Evolutionary conservation across 2,888 invertebrate genomes (phyloP).

Genomic region (Trimorus sp.): DNA sequence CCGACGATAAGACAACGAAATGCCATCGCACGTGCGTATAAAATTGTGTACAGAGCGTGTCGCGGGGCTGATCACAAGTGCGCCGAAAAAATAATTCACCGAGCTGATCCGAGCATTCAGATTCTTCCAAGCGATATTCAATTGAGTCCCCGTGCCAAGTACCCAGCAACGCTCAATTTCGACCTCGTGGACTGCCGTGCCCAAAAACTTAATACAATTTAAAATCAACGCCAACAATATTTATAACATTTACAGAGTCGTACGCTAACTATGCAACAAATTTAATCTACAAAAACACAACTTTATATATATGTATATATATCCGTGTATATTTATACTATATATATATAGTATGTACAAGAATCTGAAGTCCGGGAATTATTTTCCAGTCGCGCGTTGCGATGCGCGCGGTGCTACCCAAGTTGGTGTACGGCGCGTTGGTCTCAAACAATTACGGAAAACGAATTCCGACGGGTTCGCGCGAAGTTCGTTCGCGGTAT

Average conservation of each 20-base stretch:
- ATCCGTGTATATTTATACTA: background rate
- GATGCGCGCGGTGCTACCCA: background rate
- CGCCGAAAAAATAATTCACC: conserved; percentile 46
- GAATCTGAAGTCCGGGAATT: conserved; percentile 50
- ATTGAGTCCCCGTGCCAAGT: background rate
- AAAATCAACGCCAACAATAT: conserved; percentile 52
- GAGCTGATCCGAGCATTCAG: conserved; percentile 34
- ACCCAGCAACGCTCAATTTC: background rate
- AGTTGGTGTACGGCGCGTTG: conserved; percentile 6
- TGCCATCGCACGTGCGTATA: conserved; percentile 25
- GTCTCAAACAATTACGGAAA: conserved; percentile 58
- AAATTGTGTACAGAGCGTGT: conserved; percentile 55
- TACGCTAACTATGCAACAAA: conserved; percentile 42
- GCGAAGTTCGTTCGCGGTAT: conserved; percentile 33
- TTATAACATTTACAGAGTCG: conserved; percentile 49
- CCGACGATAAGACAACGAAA: too few relatives aligned
- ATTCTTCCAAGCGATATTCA: conserved; percentile 24
- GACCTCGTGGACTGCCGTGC: conserved; percentile 10
- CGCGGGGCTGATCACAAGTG: conserved; percentile 18
- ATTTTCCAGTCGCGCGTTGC: conserved; percentile 40
- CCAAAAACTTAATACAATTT: conserved; percentile 37
- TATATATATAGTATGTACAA: conserved; percentile 39
- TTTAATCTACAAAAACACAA: conserved; percentile 56
- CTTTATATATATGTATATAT: conserved; percentile 23
- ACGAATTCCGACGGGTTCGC: conserved; percentile 53